A percentile compares a stretch with the other conserved stretches of the same genome.
These are phyloP conservation scores for Drymonia ruficornis DNA, from an alignment of 2,888 invertebrate species.

Conservation along the genomic window DNA sequence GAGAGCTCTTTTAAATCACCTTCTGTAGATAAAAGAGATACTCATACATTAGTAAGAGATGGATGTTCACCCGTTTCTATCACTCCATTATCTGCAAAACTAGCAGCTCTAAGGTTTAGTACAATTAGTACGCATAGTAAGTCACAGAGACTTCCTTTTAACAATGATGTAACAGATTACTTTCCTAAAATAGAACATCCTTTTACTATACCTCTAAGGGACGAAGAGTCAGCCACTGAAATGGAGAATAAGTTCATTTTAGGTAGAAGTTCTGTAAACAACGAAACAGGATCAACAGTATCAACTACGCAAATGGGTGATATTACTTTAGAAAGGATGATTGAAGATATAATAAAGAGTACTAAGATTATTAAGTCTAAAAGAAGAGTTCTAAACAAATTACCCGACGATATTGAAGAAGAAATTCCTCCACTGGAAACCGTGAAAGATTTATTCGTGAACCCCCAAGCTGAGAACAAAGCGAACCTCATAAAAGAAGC, in stretches of 20 bases:
- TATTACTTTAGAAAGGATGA: constrained; percentile 84
- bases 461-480: constrained; percentile 72
- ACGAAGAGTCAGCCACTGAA: constrained; percentile 77
- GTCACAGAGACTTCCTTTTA: constrained; percentile 58
- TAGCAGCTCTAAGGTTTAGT: constrained; percentile 85
- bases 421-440: constrained; percentile 60
- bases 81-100: constrained; percentile 85
- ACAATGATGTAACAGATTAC: constrained; percentile 77
- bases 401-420: constrained; percentile 49
- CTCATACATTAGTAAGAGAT: constrained; percentile 71
- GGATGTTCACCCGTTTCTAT: constrained; percentile 80
- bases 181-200: constrained; percentile 80
- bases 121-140: constrained; percentile 74
- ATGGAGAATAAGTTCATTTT: constrained; percentile 81
- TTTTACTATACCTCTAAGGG: constrained; percentile 66
- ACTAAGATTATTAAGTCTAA: constrained; percentile 79
- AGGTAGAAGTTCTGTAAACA: constrained; percentile 63
- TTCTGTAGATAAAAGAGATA: constrained; percentile 73
- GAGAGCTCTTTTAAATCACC: constrained; percentile 78
- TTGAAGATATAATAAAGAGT: constrained; percentile 86
- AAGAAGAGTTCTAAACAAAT: constrained; percentile 63
- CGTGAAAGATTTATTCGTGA: constrained; percentile 72
- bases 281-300: constrained; percentile 72
- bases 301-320: constrained; percentile 83
- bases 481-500: constrained; percentile 76